Percentiles rank a stretch among this genome's conserved stretches.
Conservation (phyloP, 1,140 invertebrate genomes). For the Brachionus sp. region DNA sequence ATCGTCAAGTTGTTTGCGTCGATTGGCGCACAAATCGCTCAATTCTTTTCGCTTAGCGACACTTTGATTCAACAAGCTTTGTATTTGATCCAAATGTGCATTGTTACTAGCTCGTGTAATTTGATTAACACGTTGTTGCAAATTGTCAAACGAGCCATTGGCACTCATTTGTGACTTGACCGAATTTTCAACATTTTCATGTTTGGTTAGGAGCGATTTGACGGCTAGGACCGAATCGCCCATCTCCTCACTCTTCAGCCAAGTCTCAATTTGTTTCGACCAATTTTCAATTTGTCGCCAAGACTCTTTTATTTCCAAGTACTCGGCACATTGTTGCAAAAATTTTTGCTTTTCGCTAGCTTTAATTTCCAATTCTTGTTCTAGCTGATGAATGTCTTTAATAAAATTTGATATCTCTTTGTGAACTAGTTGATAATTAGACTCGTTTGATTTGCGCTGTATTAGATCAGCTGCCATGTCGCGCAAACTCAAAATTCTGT, state of each 20-base stretch:
- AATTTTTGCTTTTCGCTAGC: background rate
- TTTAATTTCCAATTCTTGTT: background rate
- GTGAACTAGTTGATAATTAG: background rate
- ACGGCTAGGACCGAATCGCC: conserved; percentile 31
- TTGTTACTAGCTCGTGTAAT: background rate
- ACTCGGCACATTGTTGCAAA: conserved; percentile 4
- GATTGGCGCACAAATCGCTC: background rate
- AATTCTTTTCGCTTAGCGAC: background rate
- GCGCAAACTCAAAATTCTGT: background rate
- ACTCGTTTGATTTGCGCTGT: background rate
- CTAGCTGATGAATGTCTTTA: background rate
- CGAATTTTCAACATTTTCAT: conserved; percentile 21
- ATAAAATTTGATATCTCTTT: background rate
- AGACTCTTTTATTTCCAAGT: background rate
- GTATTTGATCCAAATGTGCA: background rate
- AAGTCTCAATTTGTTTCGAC: background rate
- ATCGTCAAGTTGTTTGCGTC: conserved; percentile 19
- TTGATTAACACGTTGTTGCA: background rate
- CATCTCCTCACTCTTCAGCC: background rate
- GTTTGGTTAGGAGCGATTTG: conserved; percentile 27
- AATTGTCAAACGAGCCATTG: conserved; percentile 14
- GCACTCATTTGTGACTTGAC: conserved; percentile 34
- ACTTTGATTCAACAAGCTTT: background rate
- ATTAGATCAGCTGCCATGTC: background rate
- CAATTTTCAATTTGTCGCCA: conserved; percentile 30